These are phyloP conservation scores for Ormia ochracea DNA, from an alignment of 2,888 invertebrate species.

Conservation along the genomic window DNA sequence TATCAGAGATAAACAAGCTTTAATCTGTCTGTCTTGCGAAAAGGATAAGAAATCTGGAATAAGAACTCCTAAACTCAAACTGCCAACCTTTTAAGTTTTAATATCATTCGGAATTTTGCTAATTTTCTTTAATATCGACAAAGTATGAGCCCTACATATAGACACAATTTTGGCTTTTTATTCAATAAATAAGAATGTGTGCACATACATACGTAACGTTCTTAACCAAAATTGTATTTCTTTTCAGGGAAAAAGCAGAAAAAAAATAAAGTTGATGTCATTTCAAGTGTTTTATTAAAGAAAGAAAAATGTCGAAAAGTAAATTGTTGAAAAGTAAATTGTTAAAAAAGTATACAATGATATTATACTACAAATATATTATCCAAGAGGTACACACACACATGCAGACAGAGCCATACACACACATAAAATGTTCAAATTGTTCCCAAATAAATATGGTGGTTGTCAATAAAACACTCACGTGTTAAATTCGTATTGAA, in stretches of 20 bases:
- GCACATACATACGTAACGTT: neutral
- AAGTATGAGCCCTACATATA: neutral
- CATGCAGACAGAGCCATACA: no score
- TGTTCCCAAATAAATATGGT: conserved; percentile 4
- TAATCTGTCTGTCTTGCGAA: no score
- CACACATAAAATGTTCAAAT: neutral
- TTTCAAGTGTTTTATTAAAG: conserved; percentile 49
- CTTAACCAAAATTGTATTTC: conserved; percentile 18
- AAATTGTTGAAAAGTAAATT: no score
- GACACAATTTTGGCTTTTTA: conserved; percentile 7
- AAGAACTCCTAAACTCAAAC: no score
- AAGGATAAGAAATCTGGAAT: no score
- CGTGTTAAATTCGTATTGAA: conserved; percentile 15
- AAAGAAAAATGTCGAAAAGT: no score
- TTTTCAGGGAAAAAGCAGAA: neutral
- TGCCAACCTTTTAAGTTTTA: neutral
- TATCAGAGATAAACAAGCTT: no score
- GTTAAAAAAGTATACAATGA: neutral
- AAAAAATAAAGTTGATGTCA: conserved; percentile 41
- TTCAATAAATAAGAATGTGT: conserved; percentile 16
- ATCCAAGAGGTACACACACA: neutral
- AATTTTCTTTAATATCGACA: neutral
- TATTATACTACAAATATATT: neutral
- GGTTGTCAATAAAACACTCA: conserved; percentile 23
- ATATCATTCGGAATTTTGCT: neutral